phyloP scores from a whole-genome alignment of 2,888 invertebrate species.

The Drosophila seclusa region DNA sequence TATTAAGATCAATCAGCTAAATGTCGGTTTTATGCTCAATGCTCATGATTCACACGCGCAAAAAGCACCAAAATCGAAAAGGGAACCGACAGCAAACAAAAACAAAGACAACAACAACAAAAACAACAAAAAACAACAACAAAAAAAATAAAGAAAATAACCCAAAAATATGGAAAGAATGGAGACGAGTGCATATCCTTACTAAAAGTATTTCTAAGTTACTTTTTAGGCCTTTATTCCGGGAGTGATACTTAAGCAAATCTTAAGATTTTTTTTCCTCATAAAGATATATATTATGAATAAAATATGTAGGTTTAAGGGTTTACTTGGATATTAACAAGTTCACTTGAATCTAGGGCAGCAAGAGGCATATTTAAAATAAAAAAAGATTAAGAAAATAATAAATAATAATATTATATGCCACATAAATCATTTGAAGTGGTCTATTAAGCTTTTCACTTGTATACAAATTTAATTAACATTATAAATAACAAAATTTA shows the following conservation, averaged over 20 bases:
- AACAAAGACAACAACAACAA: constrained; percentile 12
- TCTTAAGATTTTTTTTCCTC: background rate
- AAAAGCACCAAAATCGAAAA: constrained; percentile 66
- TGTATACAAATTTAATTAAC: background rate
- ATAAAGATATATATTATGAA: background rate
- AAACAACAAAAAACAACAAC: background rate
- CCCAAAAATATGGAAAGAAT: background rate
- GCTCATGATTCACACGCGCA: constrained; percentile 75
- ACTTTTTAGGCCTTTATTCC: background rate
- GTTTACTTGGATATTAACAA: background rate
- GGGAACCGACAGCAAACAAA: constrained; percentile 26
- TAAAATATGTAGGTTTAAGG: background rate
- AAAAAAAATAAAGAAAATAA: background rate
- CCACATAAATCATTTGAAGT: background rate
- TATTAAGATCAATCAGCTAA: constrained; percentile 80
- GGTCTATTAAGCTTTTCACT: background rate
- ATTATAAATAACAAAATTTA: accelerated
- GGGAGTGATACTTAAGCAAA: background rate
- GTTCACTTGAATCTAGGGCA: accelerated
- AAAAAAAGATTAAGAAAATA: background rate
- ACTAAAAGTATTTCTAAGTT: background rate
- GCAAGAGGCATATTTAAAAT: accelerated
- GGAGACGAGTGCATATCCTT: constrained; percentile 33
- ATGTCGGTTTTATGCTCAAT: constrained; percentile 81
- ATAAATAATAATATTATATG: background rate